Evolutionary conservation across 2,113 vertebrate species (phyloP), one percentile per base, ranked within the genome.

Genomic region (Agelaius phoeniceus): DNA sequence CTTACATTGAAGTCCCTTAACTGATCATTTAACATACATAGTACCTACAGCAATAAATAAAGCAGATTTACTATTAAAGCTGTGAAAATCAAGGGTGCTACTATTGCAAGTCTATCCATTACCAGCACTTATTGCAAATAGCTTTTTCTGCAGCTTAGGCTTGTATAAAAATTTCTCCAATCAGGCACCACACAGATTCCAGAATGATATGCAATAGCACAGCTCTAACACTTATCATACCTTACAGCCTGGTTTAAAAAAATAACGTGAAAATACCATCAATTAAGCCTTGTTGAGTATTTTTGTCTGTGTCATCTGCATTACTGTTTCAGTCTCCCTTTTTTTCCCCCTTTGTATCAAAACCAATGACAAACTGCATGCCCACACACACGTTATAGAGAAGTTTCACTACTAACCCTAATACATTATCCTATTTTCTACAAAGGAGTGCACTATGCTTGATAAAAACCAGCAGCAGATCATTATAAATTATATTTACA

Each of bases 401-500:
- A 66, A 48, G 24, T 73, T 86, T 93, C 49, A 81, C 62, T 72
- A 55, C 59, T 61, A 84, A 83, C 49, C 26, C 54, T 82, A 87
- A 87, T 49, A 52, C 19, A 79, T 96, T 94, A 95, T 54, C 90
- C 48, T 86, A 93, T 92, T 94, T 96, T 92, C 63, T 77, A 90
- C 58, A 90, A 90, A 88, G 49, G 13, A 62, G 28, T 48, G 28
- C 28, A 72, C 88, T 85, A 80, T 21, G 91, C 55, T 87, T 93
- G 67, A 88, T 93, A 97, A 95, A 61, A 97, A 84, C 44, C 15
- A 84, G 26, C 33, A 92, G 66, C 28, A 94, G 62, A 94, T 91
- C 74, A 87, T 95, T 96, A 89, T 76, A 95, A 96, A 95, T 95
- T 94, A 92, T 94, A 91, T 95, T 87, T 77, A 88, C 86, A 68